Conservation (phyloP, 2,797 vertebrate genomes). For the Mionectes olivaceus region DNA sequence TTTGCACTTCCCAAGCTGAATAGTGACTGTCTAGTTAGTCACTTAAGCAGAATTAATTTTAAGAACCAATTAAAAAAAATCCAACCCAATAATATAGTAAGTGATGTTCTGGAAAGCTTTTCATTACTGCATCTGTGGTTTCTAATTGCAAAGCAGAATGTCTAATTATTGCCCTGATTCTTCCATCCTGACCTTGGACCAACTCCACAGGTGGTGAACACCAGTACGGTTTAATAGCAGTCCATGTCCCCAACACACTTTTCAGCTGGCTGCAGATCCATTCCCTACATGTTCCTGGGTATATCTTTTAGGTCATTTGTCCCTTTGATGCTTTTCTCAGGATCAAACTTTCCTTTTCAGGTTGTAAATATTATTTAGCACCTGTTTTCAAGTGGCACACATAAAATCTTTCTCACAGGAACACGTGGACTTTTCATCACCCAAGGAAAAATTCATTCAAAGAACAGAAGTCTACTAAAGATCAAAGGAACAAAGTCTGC, state of each 20-base stretch:
- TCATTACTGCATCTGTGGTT: slow-evolving; percentile 31
- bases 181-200: slow-evolving; percentile 2
- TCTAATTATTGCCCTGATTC: slow-evolving; percentile 14
- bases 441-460: background rate
- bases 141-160: slow-evolving; percentile 48
- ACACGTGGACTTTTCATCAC: background rate
- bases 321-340: background rate
- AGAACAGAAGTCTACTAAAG: background rate
- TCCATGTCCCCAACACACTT: background rate
- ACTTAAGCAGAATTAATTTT: slow-evolving; percentile 71
- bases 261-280: background rate
- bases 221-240: background rate
- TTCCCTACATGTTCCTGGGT: background rate
- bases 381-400: background rate
- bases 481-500: background rate
- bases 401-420: background rate
- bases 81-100: background rate
- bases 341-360: background rate
- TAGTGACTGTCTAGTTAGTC: slow-evolving; percentile 57
- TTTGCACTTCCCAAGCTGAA: slow-evolving; percentile 60
- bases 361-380: background rate
- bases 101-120: slow-evolving; percentile 63
- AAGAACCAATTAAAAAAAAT: slow-evolving; percentile 66
- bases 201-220: background rate
- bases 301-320: background rate